Evolutionary conservation across 2,888 invertebrate genomes (phyloP), one percentile per base, ranked within the genome.

Genomic region (Cordilura impudica): DNA sequence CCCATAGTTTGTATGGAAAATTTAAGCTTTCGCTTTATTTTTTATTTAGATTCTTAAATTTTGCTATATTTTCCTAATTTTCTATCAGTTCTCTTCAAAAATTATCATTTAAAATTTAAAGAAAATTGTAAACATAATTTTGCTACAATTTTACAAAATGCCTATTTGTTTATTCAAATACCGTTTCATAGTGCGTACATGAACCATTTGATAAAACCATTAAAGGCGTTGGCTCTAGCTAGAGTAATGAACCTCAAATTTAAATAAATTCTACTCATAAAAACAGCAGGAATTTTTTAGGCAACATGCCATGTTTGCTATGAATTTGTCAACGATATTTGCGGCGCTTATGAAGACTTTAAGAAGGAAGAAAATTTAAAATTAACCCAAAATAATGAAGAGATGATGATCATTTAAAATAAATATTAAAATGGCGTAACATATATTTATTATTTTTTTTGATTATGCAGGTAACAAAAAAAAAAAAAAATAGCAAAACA

Each of bases 191-290:
- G 26, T 26, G 35, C 61, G n/a, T 10, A 43, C 39, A 51, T n/a
- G 35, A 43, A 51, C 8, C 65, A 19, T 31, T 54, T 66, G 51
- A 39, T 58, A 66, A 45, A 58, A n/a, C 31, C 58, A 70, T 71
- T 71, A 54, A 49, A 54, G 58, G 47, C 70, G 31, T 73, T 74
- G 39, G 12, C 6, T 14, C 12, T 58, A 4, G 1, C 31, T 26
- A 45, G n/a, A 73, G 76, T 82, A 82, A 79, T 82, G 81, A 82
- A 82, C 72, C 76, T 79, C 76, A 82, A 83, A 83, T 83, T 83
- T 83, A 82, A 83, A 83, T 82, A 83, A 83, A 83, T 83, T 82
- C 69, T 54, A 76, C 66, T 81, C 78, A 82, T 82, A 82, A 82
- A 82, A 82, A 81, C 72, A 79, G 79, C 45, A 51, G 56, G 14